Percentiles rank a stretch among this genome's conserved stretches.
Evolutionary conservation across 2,797 vertebrate species (phyloP).

Genomic region (Rhinogobio ventralis): DNA sequence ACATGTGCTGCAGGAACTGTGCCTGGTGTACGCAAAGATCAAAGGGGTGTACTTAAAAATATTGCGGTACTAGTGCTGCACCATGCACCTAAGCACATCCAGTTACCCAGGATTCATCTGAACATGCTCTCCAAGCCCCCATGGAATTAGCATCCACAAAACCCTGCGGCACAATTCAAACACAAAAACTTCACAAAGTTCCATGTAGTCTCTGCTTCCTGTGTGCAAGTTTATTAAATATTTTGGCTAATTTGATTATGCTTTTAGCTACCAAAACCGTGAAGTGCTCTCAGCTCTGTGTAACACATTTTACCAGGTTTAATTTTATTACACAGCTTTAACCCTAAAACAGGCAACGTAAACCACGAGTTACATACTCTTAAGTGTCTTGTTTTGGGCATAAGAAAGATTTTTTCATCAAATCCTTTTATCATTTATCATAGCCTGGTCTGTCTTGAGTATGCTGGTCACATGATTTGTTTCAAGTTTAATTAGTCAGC

Average conservation of each 20-base stretch:
- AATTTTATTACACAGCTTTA: not conserved
- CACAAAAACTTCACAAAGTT: not conserved
- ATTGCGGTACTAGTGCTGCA: not conserved
- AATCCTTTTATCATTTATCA: too few relatives aligned
- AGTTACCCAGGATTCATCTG: not conserved
- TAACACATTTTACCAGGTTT: not conserved
- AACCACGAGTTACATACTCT: too few relatives aligned
- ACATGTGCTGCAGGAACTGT: conserved; percentile 1
- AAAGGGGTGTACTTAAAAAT: not conserved
- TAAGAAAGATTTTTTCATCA: too few relatives aligned
- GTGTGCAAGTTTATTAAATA: not conserved
- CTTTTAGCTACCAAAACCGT: not conserved
- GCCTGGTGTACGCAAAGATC: not conserved
- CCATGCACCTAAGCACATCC: conserved; percentile 6
- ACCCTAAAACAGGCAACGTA: too few relatives aligned
- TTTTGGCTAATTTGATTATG: not conserved
- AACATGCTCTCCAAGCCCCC: not conserved
- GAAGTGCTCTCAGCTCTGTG: not conserved
- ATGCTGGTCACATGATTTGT: too few relatives aligned
- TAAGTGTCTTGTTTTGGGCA: too few relatives aligned
- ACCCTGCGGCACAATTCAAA: not conserved
- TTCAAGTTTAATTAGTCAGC: too few relatives aligned
- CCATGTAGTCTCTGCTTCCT: not conserved
- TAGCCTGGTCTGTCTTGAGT: too few relatives aligned
- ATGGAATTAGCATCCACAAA: not conserved